phyloP scores from a whole-genome alignment of 2,113 vertebrate genomes.

The Apodemus speciosus region DNA sequence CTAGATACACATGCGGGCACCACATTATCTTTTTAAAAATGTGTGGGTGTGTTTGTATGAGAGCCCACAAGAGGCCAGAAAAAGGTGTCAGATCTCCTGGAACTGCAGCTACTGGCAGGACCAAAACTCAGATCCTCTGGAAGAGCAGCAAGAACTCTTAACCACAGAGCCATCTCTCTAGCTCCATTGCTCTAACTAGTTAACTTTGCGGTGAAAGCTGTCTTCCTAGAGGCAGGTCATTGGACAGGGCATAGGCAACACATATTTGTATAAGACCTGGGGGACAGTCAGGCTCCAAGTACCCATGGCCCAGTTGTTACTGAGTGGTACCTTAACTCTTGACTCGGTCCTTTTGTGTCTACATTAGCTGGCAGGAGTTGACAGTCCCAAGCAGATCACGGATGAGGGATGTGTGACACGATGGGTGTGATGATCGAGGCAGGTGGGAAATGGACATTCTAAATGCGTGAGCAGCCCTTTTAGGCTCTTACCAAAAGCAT shows the following conservation, averaged over 20 bases:
- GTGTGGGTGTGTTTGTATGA: background rate
- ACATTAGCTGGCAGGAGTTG: slow-evolving; percentile 1
- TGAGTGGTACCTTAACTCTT: background rate
- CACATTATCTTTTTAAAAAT: background rate
- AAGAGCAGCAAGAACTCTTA: background rate
- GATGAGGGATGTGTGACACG: slow-evolving; percentile 25
- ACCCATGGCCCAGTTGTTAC: background rate
- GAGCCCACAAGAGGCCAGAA: background rate
- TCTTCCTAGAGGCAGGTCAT: background rate
- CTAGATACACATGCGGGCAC: background rate
- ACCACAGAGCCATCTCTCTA: background rate
- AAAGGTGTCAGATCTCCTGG: too few species aligned
- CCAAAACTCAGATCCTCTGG: background rate
- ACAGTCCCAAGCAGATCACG: slow-evolving; percentile 10
- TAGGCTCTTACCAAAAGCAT: background rate
- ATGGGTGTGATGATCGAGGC: slow-evolving; percentile 13
- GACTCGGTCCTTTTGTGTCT: background rate
- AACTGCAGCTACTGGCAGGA: background rate
- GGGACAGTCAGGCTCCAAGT: background rate
- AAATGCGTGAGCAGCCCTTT: background rate
- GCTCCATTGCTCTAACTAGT: background rate
- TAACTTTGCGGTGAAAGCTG: background rate
- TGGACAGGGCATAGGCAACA: background rate
- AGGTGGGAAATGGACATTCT: background rate
- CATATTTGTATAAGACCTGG: background rate